A percentile compares a stretch with the other conserved stretches of the same genome.
phyloP scores from a whole-genome alignment of 2,888 invertebrate species.

The Chloromyia formosa region DNA sequence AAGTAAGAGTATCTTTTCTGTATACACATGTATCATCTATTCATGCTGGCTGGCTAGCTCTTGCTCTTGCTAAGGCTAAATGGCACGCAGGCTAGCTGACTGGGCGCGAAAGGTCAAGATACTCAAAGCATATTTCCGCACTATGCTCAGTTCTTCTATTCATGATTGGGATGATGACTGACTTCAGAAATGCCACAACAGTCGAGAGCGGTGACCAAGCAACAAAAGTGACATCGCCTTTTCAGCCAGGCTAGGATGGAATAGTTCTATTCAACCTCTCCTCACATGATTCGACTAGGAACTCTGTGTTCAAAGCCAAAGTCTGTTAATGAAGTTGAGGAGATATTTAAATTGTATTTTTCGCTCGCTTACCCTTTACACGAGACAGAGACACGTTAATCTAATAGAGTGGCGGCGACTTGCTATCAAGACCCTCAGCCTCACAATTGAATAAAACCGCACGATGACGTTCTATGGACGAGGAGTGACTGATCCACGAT shows the following conservation, averaged over 20 bases:
- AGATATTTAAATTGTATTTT: not conserved
- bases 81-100: not conserved
- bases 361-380: not conserved
- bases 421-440: not conserved
- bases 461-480: too few relatives aligned
- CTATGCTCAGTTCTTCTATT: not conserved
- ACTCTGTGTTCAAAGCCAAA: too few relatives aligned
- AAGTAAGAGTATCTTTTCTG: too few relatives aligned
- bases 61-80: too few relatives aligned
- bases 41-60: not conserved
- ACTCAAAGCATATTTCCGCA: slow-evolving; percentile 1
- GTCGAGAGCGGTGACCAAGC: not conserved
- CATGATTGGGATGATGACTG: not conserved
- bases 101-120: slow-evolving; percentile 21
- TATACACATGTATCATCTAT: too few relatives aligned
- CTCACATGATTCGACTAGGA: too few relatives aligned
- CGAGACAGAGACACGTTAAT: not conserved
- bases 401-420: not conserved
- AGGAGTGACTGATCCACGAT: too few relatives aligned
- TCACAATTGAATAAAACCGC: not conserved
- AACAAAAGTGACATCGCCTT: not conserved
- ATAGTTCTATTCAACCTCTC: not conserved
- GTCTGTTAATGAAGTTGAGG: not conserved
- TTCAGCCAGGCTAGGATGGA: not conserved
- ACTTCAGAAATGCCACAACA: not conserved